These are phyloP conservation scores for Campodea augens DNA, from an alignment of 1,140 invertebrate genomes.

Conservation along the genomic window DNA sequence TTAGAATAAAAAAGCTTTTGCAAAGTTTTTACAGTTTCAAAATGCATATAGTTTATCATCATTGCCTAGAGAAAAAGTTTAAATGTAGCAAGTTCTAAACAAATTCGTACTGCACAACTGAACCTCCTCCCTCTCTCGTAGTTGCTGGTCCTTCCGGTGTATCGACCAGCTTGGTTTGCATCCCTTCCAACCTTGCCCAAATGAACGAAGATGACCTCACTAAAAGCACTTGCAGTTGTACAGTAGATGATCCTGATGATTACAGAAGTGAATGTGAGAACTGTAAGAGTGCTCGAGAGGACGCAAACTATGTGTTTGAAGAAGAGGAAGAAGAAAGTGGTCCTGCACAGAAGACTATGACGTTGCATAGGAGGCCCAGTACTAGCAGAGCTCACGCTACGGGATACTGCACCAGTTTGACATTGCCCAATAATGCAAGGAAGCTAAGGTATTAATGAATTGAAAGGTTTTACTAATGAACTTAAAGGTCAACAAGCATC, in stretches of 20 bases:
- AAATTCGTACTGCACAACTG: too few species aligned
- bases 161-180: too few species aligned
- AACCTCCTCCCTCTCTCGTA: too few species aligned
- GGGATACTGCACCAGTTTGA: conserved; percentile 43
- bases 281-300: conserved; percentile 43
- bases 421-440: conserved; percentile 42
- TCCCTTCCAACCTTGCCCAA: conserved; percentile 1
- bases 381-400: conserved; percentile 19
- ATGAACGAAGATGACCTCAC: conserved; percentile 13
- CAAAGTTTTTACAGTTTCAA: too few species aligned
- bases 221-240: conserved; percentile 23
- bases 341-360: conserved; percentile 44
- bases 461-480: too few species aligned
- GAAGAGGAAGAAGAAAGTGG: conserved; percentile 30
- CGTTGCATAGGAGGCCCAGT: conserved; percentile 39
- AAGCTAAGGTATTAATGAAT: conserved; percentile 30
- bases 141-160: too few species aligned
- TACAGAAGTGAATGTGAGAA: conserved; percentile 65
- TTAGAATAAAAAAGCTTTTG: too few species aligned
- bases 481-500: too few species aligned
- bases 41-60: too few species aligned
- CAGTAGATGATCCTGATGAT: conserved; percentile 41
- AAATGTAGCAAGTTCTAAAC: too few species aligned
- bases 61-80: too few species aligned
- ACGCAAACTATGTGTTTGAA: conserved; percentile 34